Evolutionary conservation across 2,113 vertebrate genomes (phyloP), one percentile per base, ranked within the genome.

Genomic region (Heloderma charlesbogerti): DNA sequence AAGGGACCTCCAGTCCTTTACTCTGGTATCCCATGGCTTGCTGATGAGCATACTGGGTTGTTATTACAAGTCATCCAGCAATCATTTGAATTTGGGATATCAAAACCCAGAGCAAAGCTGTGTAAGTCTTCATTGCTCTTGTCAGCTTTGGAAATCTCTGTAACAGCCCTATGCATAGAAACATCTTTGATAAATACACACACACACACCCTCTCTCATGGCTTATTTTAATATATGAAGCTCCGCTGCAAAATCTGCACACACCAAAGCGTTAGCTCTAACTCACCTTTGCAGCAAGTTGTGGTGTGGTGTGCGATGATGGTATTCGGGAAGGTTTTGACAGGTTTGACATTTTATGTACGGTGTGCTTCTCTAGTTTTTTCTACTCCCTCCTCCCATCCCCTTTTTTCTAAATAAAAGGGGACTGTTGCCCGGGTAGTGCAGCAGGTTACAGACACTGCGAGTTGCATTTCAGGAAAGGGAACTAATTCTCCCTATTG

Each of bases 331-430:
- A 97, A 94, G 96, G 96, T 97, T 97, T 98, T 97, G 97, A 97
- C 97, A 96, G 97, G 96, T 96, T 97, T 97, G 97, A 97, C 97
- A 97, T 97, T 97, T 98, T 94, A 96, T 97, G 87, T 97, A 89
- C 84, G 96, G 91, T 94, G 88, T 90, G 90, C 91, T 94, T 67
- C 95, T 93, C 95, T 94, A 78, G 80, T 94, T 95, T n/a, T 91
- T 72, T n/a, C n/a, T 91, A 81, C 93, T 91, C 45, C 43, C 78
- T 92, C 10, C 1, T 78, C 89, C 90, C 40, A 93, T n/a, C 85
- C 83, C 43, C 0, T 10, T 91, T 51, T 92, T 1, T 51, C 95
- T 25, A 90, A 90, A 93, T 25, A 54, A 96, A 90, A 43, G 74
- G 34, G 51, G 83, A 91, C 91, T 90, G 86, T 88, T 57, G 1